phyloP scores from a whole-genome alignment of 2,888 invertebrate genomes.

The Andrena praecox region DNA sequence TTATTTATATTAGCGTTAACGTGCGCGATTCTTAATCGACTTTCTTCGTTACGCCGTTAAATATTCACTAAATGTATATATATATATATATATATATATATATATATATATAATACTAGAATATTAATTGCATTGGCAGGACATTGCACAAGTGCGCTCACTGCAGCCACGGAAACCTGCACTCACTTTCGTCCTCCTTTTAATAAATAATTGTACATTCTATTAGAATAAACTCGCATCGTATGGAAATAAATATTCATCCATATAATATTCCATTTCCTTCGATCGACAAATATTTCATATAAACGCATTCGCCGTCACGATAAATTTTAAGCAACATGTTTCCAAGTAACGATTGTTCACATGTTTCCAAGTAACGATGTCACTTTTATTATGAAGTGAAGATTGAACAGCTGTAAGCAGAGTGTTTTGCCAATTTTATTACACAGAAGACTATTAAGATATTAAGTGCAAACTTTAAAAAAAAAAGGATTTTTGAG shows the following conservation, averaged over 20 bases:
- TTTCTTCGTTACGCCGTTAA: conserved; percentile 41
- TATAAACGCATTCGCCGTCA: not conserved
- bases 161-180: conserved; percentile 66
- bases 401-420: not conserved
- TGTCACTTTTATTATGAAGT: not conserved
- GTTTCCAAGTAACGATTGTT: not conserved
- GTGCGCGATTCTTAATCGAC: conserved; percentile 31
- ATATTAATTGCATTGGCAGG: conserved; percentile 79
- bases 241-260: conserved; percentile 39
- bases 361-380: not conserved
- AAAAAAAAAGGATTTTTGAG: no score
- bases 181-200: conserved; percentile 33
- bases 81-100: conserved; percentile 39
- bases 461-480: no score
- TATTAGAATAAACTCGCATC: conserved; percentile 18
- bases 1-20: conserved; percentile 36
- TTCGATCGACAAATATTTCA: conserved; percentile 22
- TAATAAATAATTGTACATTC: conserved; percentile 36
- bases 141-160: conserved; percentile 78
- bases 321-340: not conserved
- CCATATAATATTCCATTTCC: conserved; percentile 3
- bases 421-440: not conserved
- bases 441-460: no score
- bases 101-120: conserved; percentile 66
- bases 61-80: conserved; percentile 46